Percentiles rank a stretch among this genome's conserved stretches.
These are phyloP conservation scores for Notodromas monacha DNA, from an alignment of 2,888 invertebrate genomes.

Conservation along the genomic window DNA sequence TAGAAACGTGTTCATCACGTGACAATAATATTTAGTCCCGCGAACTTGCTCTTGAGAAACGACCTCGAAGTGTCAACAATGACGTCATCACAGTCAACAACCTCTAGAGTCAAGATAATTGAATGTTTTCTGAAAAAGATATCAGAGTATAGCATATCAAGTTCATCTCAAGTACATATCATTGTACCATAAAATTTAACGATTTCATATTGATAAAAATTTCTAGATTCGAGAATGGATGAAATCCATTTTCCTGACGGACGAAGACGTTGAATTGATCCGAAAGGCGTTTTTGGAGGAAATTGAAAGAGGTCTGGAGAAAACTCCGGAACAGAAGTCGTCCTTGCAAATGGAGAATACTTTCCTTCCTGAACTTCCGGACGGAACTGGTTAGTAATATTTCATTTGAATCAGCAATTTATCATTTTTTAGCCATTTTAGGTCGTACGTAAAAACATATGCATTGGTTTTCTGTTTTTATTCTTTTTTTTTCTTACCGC, in stretches of 20 bases:
- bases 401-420: slow-evolving; percentile 5
- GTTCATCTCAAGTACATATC: no score
- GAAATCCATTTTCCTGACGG: slow-evolving; percentile 15
- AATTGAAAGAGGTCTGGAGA: slow-evolving; percentile 26
- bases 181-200: no score
- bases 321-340: slow-evolving; percentile 20
- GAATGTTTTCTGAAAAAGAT: no score
- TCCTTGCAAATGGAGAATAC: slow-evolving; percentile 43
- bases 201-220: no score
- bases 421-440: slow-evolving; percentile 6
- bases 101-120: no score
- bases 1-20: no score
- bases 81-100: no score
- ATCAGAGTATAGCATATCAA: no score
- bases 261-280: slow-evolving; percentile 21
- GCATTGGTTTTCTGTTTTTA: not conserved
- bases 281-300: slow-evolving; percentile 26
- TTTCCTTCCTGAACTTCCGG: slow-evolving; percentile 33
- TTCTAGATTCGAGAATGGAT: no score
- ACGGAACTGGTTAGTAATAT: slow-evolving; percentile 27
- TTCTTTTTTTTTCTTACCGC: slow-evolving; percentile 1
- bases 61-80: no score
- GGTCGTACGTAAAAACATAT: slow-evolving; percentile 1
- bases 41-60: no score
- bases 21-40: no score